These are phyloP conservation scores for Struthidea cinerea DNA, from an alignment of 2,113 vertebrate genomes.

Conservation along the genomic window DNA sequence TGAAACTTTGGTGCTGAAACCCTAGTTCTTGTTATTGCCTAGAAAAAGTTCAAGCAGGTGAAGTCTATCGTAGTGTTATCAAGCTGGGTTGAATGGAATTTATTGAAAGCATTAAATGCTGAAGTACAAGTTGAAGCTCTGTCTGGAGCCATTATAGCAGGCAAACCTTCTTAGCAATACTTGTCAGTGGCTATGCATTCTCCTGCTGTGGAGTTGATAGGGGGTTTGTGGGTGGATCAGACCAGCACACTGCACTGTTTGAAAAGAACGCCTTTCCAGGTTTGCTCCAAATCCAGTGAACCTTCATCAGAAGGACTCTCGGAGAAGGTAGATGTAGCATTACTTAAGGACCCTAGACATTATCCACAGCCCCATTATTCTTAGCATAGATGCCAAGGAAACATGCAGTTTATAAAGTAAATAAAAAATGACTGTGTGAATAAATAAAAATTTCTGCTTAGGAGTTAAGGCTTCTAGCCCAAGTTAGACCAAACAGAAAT, in stretches of 20 bases:
- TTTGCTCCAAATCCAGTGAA: not conserved
- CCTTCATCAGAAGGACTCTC: not conserved
- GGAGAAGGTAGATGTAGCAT: not conserved
- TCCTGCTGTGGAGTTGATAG: not conserved
- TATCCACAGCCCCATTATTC: not conserved
- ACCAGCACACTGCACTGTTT: not conserved
- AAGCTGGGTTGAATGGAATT: not conserved
- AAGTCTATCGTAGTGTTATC: not conserved
- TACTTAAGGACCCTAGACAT: not conserved
- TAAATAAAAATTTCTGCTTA: not conserved
- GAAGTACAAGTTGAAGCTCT: not conserved
- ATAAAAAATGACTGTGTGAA: not conserved
- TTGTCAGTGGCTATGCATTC: not conserved
- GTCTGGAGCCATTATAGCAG: not conserved
- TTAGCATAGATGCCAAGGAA: not conserved
- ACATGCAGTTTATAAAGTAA: not conserved
- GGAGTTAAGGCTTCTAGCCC: not conserved
- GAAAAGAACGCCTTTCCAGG: not conserved
- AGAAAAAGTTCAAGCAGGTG: not conserved
- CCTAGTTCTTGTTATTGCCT: not conserved
- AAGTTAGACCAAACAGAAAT: not conserved
- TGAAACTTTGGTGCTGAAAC: not conserved
- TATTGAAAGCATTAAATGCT: not conserved
- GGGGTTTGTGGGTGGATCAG: not conserved
- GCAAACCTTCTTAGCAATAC: not conserved